phyloP scores from a whole-genome alignment of 2,888 invertebrate genomes.

The Ennomos quercinarius region DNA sequence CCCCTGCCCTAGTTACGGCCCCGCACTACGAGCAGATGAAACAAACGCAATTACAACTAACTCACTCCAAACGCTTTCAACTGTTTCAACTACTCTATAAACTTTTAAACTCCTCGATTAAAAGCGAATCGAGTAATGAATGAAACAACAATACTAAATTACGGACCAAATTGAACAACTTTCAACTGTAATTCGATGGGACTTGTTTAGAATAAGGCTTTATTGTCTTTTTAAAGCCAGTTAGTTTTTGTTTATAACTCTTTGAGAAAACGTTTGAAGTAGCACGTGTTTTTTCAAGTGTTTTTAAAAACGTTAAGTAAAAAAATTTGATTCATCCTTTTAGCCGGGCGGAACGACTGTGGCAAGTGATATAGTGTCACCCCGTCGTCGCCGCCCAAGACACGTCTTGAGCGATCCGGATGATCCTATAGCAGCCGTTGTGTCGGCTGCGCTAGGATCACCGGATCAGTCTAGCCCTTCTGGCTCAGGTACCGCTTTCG shows the following conservation, averaged over 20 bases:
- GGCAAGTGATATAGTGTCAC: no score
- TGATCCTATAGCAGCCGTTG: no score
- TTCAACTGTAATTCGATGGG: conserved; percentile 58
- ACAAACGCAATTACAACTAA: conserved; percentile 59
- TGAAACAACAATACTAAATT: conserved; percentile 75
- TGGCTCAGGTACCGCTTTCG: no score
- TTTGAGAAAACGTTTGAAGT: conserved; percentile 1
- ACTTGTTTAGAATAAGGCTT: conserved; percentile 43
- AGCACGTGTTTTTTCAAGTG: no score
- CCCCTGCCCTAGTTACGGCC: conserved; percentile 29
- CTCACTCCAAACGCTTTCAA: conserved; percentile 44
- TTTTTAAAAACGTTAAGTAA: no score
- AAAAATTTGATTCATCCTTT: no score
- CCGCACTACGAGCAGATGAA: conserved; percentile 35
- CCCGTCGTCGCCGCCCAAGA: no score
- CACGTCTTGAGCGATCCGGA: no score
- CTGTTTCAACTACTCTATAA: conserved; percentile 35
- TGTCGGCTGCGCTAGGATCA: no score
- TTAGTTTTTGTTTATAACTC: conserved; percentile 24
- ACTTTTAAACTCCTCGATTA: conserved; percentile 70
- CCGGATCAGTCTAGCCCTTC: no score
- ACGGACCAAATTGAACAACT: conserved; percentile 56
- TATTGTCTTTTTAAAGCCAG: conserved; percentile 42
- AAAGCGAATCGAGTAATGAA: conserved; percentile 65
- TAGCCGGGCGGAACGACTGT: no score